These are phyloP conservation scores for Catamblyrhynchus diadema DNA, from an alignment of 2,797 vertebrate genomes.

Conservation along the genomic window DNA sequence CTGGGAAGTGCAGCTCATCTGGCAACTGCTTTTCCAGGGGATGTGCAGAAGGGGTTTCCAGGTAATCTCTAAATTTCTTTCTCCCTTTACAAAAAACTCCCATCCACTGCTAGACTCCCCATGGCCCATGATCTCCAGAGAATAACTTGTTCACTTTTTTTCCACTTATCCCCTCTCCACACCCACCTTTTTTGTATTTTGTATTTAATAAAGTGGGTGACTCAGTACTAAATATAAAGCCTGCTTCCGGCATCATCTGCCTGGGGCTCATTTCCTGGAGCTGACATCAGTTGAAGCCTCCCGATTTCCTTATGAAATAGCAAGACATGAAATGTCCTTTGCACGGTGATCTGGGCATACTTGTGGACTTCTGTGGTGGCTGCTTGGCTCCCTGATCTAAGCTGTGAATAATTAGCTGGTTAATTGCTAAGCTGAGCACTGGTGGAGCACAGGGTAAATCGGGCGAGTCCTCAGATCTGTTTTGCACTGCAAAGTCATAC, in stretches of 20 bases:
- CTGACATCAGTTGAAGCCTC: conserved; percentile 44
- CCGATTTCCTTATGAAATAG: conserved; percentile 4
- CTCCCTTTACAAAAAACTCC: background rate
- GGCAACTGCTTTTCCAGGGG: background rate
- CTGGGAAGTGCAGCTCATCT: background rate
- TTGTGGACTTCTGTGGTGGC: background rate
- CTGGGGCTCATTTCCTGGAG: conserved; percentile 58
- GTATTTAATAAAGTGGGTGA: conserved; percentile 45
- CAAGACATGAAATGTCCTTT: background rate
- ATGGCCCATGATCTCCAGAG: background rate
- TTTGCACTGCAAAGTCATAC: background rate
- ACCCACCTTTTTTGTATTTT: conserved; percentile 23
- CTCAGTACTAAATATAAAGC: conserved; percentile 56
- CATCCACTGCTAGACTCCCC: background rate
- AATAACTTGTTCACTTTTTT: background rate
- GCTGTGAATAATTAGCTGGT: background rate
- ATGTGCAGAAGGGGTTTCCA: background rate
- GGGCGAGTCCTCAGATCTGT: background rate
- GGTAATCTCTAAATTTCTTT: background rate
- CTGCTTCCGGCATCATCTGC: conserved; percentile 42
- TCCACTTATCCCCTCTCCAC: background rate
- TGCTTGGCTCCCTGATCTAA: background rate
- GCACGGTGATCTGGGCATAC: background rate
- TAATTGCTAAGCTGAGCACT: background rate
- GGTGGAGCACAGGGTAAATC: background rate